A percentile compares a stretch with the other conserved stretches of the same genome.
Conservation (phyloP, 2,113 vertebrate species). For the Varanus salvator region DNA sequence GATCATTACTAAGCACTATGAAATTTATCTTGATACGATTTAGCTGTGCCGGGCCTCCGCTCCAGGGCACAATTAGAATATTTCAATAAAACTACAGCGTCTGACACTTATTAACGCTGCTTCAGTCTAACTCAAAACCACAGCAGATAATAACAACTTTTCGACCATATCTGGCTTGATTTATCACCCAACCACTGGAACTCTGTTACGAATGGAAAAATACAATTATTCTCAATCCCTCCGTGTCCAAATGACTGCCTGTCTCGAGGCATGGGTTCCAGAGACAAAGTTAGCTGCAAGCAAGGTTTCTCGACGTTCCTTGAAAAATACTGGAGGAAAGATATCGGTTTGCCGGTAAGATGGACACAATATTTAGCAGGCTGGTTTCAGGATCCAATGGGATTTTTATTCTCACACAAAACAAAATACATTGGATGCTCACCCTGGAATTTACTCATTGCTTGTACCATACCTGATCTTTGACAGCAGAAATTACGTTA, state of each 20-base stretch:
- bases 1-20: not conserved
- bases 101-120: constrained; percentile 16
- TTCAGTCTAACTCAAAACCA: not conserved
- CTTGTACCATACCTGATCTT: not conserved
- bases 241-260: constrained; percentile 54
- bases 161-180: not conserved
- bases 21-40: constrained; percentile 29
- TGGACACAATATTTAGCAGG: not conserved
- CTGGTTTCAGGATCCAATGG: not conserved
- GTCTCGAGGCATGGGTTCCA: constrained; percentile 10
- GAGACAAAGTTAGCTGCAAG: constrained; percentile 26
- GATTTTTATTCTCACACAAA: not conserved
- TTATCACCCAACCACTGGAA: not conserved
- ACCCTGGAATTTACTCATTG: not conserved
- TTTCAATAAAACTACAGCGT: constrained; percentile 14
- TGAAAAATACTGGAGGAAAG: constrained; percentile 54
- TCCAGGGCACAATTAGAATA: constrained; percentile 6
- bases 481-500: not conserved
- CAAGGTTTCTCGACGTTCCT: not conserved
- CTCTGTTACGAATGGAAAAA: constrained; percentile 34
- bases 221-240: constrained; percentile 53
- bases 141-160: not conserved
- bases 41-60: not conserved
- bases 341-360: not conserved
- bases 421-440: not conserved